Conservation (phyloP, 1,140 invertebrate genomes). For the Eupeodes corollae region DNA sequence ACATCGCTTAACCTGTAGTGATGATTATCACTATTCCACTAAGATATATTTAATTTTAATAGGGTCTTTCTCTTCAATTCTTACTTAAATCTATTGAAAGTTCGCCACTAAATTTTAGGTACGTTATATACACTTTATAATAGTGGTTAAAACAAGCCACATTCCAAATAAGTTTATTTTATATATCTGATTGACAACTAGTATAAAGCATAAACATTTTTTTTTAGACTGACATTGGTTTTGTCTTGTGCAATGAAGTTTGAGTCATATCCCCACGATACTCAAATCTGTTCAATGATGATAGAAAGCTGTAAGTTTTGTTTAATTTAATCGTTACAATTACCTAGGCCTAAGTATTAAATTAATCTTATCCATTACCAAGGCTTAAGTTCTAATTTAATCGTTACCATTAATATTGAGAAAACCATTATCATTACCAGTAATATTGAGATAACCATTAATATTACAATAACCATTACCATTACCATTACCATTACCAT, state of each 20-base stretch:
- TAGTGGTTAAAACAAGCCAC: background rate
- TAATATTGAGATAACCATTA: no score
- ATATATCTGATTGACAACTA: slow-evolving; percentile 1
- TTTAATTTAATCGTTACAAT: background rate
- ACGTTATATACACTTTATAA: background rate
- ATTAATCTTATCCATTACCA: no score
- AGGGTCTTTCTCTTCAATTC: no score
- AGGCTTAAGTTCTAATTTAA: no score
- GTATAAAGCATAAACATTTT: slow-evolving; percentile 5
- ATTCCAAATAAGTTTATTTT: background rate
- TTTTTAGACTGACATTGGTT: slow-evolving; percentile 68
- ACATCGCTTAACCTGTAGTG: no score
- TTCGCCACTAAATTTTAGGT: background rate
- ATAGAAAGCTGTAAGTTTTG: slow-evolving; percentile 70
- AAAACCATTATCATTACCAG: no score
- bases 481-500: no score
- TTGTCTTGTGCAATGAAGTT: slow-evolving; percentile 89
- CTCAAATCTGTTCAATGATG: slow-evolving; percentile 83
- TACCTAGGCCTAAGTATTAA: no score
- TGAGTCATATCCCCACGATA: slow-evolving; percentile 81
- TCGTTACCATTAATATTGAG: no score
- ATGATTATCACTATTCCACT: no score
- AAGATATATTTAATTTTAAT: no score
- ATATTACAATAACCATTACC: no score
- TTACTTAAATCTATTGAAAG: background rate